phyloP scores from a whole-genome alignment of 2,888 invertebrate species.

The Monochamus alternatus region DNA sequence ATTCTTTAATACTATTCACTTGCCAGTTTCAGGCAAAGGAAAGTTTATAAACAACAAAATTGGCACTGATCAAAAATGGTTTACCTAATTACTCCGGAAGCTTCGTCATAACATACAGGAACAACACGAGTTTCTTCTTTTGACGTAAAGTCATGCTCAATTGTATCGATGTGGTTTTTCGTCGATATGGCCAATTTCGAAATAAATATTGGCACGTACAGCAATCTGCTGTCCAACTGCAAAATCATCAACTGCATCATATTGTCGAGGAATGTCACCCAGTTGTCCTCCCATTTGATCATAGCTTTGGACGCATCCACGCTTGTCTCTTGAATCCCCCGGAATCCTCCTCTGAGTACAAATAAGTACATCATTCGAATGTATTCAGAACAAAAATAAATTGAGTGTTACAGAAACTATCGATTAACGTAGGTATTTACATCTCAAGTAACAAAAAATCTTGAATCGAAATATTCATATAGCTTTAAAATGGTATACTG shows the following conservation, averaged over 20 bases:
- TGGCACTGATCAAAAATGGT: not conserved
- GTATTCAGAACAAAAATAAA: too few species aligned
- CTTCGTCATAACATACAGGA: conserved; percentile 69
- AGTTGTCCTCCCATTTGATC: conserved; percentile 73
- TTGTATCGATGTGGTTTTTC: conserved; percentile 55
- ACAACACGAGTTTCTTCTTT: conserved; percentile 48
- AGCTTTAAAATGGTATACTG: too few species aligned
- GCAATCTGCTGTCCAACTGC: conserved; percentile 78
- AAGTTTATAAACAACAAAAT: too few species aligned
- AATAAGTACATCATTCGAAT: too few species aligned
- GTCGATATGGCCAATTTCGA: conserved; percentile 72
- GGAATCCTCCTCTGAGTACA: conserved; percentile 58
- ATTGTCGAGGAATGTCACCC: conserved; percentile 91
- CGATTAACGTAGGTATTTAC: too few species aligned
- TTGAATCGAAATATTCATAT: too few species aligned
- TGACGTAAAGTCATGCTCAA: not conserved
- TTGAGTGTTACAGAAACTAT: too few species aligned
- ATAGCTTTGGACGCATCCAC: conserved; percentile 47
- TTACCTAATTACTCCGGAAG: conserved; percentile 61
- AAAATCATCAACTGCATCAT: conserved; percentile 86
- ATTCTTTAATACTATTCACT: too few species aligned
- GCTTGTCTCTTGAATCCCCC: conserved; percentile 56
- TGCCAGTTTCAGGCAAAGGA: too few species aligned
- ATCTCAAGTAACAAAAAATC: too few species aligned
- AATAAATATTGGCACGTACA: conserved; percentile 80